Evolutionary conservation across 2,113 vertebrate genomes (phyloP).

Genomic region (Pollimyrus isidori): DNA sequence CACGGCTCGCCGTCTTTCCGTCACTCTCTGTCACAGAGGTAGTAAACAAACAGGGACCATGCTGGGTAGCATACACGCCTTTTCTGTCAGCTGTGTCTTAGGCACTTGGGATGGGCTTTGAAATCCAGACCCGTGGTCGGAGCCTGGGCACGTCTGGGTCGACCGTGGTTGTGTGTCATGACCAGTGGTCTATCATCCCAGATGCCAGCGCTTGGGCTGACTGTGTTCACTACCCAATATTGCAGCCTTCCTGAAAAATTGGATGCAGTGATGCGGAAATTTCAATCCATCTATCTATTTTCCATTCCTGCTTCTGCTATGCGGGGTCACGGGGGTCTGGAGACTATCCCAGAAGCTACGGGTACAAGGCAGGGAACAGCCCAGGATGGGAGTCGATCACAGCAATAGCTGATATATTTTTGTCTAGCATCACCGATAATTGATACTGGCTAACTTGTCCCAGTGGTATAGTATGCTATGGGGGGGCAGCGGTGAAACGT

Average conservation of each 20-base stretch:
- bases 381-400: not conserved
- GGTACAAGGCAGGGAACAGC: not conserved
- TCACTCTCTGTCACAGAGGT: not conserved
- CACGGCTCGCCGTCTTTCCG: not conserved
- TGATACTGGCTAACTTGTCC: not conserved
- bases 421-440: not conserved
- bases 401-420: not conserved
- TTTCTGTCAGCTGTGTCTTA: not conserved
- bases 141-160: not conserved
- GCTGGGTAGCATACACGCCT: not conserved
- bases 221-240: not conserved
- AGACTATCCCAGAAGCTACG: not conserved
- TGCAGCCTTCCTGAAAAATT: not conserved
- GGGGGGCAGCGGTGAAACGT: not conserved
- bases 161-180: not conserved
- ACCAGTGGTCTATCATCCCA: not conserved
- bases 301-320: not conserved
- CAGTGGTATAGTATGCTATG: not conserved
- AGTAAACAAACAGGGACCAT: not conserved
- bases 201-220: not conserved
- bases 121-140: not conserved
- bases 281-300: not conserved
- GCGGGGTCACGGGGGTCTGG: not conserved
- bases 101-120: not conserved
- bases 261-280: not conserved